Base-by-base conservation (phyloP, 2,888 invertebrate genomes). In the Capitulum mitella region DNA sequence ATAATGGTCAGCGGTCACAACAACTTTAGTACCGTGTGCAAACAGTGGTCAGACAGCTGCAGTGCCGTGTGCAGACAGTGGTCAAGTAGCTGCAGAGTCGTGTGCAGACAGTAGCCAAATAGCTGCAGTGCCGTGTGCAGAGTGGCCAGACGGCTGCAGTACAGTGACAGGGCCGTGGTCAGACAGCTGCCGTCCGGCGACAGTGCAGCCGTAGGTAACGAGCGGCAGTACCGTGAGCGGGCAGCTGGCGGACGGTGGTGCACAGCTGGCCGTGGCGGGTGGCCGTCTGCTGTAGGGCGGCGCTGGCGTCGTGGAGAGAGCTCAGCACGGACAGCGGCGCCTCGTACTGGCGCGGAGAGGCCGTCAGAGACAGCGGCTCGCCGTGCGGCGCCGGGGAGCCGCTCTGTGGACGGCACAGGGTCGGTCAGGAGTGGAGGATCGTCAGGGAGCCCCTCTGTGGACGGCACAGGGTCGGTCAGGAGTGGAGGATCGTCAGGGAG, bases 201-300 rank as follows among this genome's bases (percentile, higher is more conserved):
- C n/a, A n/a, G n/a, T n/a, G n/a, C n/a, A n/a, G n/a, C 51, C 5
- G 5, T 22, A 51, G 51, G 12, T 61, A 78, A 1, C 79, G n/a
- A 12, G 61, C 8, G 3, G 3, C 32, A 5, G n/a, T 32, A 48
- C 46, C 76, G 76, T 76, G 76, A 16, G 26, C 6, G 37, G 79
- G 79, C 51, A 79, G 77, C 48, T 54, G 37, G 81, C 84, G 84
- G 79, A 86, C 85, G 80, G 84, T 84, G 48, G 84, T 83, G 14
- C 82, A 82, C 40, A 86, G 82, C 78, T 82, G 80, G 70, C 83
- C 82, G 43, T 85, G 84, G 79, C 84, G 84, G 79, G 84, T 83
- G 37, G 83, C 83, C 26, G 84, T 84, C 80, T 85, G 84, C 78
- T 82, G 80, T 75, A 84, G 82, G 10, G 76, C 76, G 3, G 5